Base-by-base conservation (phyloP, 2,113 vertebrate genomes). In the Phyllostomus discolor region DNA sequence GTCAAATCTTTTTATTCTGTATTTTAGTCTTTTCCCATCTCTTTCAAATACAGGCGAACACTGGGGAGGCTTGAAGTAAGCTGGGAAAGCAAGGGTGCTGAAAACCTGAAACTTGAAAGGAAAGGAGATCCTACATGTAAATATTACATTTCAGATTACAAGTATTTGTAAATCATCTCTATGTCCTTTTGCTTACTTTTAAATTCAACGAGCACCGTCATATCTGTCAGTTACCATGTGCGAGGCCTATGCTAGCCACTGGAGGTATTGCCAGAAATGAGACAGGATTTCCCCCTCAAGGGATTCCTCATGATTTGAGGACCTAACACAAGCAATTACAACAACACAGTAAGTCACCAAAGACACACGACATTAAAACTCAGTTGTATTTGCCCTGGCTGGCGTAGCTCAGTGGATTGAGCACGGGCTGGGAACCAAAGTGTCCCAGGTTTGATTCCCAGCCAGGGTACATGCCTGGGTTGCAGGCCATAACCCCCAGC, bases 81-180 rank as follows among this genome's bases (percentile, higher is more conserved):
- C 50, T 73, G 19, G 38, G 57, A 94, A 95, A 93, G 86, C 70
- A 95, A 95, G 95, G 50, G 41, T 48, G 52, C 22, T 62, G 8
- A 93, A 93, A 94, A 64, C 54, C 35, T 67, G 83, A 91, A 88
- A 82, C 73, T 81, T 81, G 80, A 93, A 89, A 94, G 33, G 38
- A 88, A 88, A 92, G 69, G 69, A 69, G 69, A 59, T 38, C 35
- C 38, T 46, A 9, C 26, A 10, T 80, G 70, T 48, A 91, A 83
- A 90, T 66, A 52, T 10, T 28, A 38, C 28, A 67, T 96, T 70
- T 82, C 11, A 35, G 83, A 19, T 87, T 84, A 85, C 59, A 4
- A 10, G 59, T 62, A 28, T 95, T 85, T 85, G n/a, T 52, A 79
- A 90, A 35, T 84, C n/a, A 22, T 38, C 19, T 64, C 35, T 41